Evolutionary conservation across 2,113 vertebrate species (phyloP).

Genomic region (Pampusana beccarii): DNA sequence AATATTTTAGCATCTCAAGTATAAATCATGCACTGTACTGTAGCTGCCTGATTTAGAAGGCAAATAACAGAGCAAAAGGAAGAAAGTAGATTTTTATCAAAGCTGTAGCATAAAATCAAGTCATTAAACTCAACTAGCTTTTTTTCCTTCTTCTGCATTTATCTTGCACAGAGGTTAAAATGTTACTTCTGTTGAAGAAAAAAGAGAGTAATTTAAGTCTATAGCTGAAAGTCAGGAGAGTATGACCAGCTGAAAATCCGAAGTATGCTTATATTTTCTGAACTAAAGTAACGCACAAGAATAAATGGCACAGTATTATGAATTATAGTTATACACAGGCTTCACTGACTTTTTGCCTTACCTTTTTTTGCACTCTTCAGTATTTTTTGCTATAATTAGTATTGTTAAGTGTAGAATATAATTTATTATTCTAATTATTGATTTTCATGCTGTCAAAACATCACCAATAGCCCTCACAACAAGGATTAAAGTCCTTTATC

Average conservation of each 20-base stretch:
- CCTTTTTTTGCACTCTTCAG: neutral
- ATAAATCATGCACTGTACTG: neutral
- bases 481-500: neutral
- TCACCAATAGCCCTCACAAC: neutral
- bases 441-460: neutral
- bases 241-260: constrained; percentile 37
- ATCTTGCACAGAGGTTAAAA: constrained; percentile 13
- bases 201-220: neutral
- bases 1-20: neutral
- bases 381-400: neutral
- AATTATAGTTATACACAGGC: neutral
- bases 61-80: neutral
- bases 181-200: neutral
- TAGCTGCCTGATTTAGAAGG: neutral
- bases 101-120: neutral
- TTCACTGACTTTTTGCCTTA: constrained; percentile 40
- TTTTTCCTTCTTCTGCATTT: neutral
- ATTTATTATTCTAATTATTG: neutral
- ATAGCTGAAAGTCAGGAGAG: neutral
- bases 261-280: constrained; percentile 14
- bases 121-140: neutral
- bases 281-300: neutral
- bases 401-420: neutral
- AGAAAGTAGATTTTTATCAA: neutral
- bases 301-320: constrained; percentile 27